Percentiles rank a stretch among this genome's conserved stretches.
Evolutionary conservation across 2,113 vertebrate species (phyloP).

Genomic region (Marmota monax): DNA sequence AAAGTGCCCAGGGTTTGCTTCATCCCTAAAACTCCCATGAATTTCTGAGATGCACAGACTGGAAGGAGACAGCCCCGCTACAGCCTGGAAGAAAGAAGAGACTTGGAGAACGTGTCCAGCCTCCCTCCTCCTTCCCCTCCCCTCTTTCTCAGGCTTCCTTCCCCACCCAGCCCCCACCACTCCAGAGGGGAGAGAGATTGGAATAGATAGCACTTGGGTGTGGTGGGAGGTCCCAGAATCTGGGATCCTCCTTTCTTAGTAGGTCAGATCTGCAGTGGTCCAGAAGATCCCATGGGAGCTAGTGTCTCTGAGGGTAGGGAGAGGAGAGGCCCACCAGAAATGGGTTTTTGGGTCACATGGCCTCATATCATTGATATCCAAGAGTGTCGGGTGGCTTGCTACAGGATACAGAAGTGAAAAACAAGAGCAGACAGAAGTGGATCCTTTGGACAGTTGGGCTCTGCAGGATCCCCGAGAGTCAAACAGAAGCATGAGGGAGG

Average conservation of each 20-base stretch:
- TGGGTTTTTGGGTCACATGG: background rate
- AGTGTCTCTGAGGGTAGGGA: background rate
- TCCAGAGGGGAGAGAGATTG: background rate
- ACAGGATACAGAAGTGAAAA: background rate
- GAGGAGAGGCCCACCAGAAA: background rate
- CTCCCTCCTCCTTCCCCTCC: too few relatives aligned
- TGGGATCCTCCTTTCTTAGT: background rate
- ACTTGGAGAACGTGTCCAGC: background rate
- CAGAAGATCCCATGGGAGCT: background rate
- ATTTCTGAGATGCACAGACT: constrained; percentile 16
- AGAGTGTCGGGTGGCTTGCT: background rate
- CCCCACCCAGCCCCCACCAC: too few relatives aligned
- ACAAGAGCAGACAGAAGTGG: background rate
- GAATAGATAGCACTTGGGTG: background rate
- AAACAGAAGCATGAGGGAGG: background rate
- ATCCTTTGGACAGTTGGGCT: background rate
- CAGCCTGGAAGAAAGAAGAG: background rate
- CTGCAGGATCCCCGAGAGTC: background rate
- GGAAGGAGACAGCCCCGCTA: background rate
- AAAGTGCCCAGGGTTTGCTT: background rate
- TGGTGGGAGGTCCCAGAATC: background rate
- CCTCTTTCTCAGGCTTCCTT: too few relatives aligned
- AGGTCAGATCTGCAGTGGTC: background rate
- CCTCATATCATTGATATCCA: background rate
- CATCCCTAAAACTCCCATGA: background rate